These are phyloP conservation scores for Callithrix jacchus DNA, from an alignment of 2,113 vertebrate species.

Conservation along the genomic window DNA sequence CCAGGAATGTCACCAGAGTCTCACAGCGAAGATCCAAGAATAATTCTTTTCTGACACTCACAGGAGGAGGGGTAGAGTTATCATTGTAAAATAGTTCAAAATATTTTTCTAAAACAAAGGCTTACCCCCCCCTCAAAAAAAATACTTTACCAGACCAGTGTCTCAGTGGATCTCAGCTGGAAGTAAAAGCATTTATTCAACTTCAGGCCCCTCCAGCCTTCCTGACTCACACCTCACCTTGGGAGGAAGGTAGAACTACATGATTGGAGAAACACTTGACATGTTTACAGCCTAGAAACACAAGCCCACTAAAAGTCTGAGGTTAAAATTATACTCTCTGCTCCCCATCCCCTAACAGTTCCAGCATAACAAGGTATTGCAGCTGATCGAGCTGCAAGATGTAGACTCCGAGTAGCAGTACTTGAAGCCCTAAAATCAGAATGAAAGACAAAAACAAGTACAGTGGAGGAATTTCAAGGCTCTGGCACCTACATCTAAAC, in stretches of 20 bases:
- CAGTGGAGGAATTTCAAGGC: not conserved
- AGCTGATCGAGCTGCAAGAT: not conserved
- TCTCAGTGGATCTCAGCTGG: not conserved
- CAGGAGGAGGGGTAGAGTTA: not conserved
- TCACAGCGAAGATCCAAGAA: not conserved
- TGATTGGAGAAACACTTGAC: not conserved
- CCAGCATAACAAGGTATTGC: not conserved
- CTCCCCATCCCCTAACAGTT: too few species aligned
- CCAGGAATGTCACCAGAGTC: not conserved
- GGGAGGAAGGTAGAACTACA: not conserved
- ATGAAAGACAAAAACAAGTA: not conserved
- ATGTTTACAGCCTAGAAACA: not conserved
- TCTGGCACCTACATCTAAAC: not conserved
- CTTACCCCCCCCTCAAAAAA: not conserved
- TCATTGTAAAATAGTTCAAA: not conserved
- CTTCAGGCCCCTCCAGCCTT: not conserved
- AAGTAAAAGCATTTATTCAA: not conserved
- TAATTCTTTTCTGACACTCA: not conserved
- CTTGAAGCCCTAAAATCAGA: not conserved
- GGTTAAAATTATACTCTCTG: not conserved
- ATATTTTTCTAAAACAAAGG: not conserved
- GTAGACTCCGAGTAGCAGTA: not conserved
- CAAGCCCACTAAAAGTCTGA: too few species aligned
- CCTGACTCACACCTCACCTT: not conserved
- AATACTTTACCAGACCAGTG: not conserved